Conservation (phyloP, 2,888 invertebrate genomes). For the Chelonus formosanus region DNA sequence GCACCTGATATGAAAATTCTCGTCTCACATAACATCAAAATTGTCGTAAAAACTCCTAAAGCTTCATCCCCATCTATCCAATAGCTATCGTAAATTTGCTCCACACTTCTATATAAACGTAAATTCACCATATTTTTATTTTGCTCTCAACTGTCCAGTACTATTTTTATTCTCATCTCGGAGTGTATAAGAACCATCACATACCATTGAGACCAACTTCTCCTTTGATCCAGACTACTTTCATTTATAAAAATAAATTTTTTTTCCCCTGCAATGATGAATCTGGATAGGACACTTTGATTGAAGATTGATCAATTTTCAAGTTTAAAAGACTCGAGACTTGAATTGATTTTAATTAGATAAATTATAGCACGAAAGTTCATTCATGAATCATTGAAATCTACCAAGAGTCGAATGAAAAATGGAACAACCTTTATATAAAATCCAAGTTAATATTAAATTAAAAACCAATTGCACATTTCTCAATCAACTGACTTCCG, state of each 20-base stretch:
- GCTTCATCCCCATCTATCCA: conserved; percentile 30
- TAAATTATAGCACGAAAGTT: background rate
- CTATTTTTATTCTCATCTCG: background rate
- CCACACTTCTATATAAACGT: conserved; percentile 28
- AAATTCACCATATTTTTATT: conserved; percentile 32
- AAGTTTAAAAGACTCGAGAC: too few species aligned
- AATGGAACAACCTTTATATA: background rate
- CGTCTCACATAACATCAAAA: conserved; percentile 16
- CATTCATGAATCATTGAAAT: conserved; percentile 16
- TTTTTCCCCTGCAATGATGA: too few species aligned
- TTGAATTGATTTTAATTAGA: too few species aligned
- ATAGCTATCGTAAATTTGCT: conserved; percentile 27
- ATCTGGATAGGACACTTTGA: too few species aligned
- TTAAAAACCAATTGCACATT: conserved; percentile 16
- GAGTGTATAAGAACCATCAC: background rate
- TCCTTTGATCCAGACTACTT: too few species aligned
- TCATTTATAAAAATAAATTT: too few species aligned
- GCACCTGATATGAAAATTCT: conserved; percentile 32
- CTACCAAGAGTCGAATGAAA: conserved; percentile 16
- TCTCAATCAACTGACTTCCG: conserved; percentile 12
- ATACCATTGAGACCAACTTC: too few species aligned
- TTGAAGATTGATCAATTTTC: too few species aligned
- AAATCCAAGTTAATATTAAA: conserved; percentile 10
- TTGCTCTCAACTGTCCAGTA: background rate
- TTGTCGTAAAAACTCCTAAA: conserved; percentile 27